Conservation (phyloP, 1,140 invertebrate species). For the Eurosta solidaginis region DNA sequence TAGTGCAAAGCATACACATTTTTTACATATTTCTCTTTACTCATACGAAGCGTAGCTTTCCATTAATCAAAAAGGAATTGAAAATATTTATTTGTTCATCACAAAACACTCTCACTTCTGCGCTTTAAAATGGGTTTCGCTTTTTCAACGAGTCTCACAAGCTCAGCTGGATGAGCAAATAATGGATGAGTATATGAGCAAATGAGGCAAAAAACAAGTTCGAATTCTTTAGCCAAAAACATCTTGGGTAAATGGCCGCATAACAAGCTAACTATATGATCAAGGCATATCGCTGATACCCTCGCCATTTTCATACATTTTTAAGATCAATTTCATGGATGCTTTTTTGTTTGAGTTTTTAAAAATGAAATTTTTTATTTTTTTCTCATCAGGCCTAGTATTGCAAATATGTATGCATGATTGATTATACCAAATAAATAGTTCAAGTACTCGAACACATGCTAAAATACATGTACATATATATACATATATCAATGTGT, state of each 20-base stretch:
- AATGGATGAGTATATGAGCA: not conserved
- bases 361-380: not conserved
- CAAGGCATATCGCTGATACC: no score
- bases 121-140: not conserved
- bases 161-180: not conserved
- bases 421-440: not conserved
- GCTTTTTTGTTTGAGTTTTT: not conserved
- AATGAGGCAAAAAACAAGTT: not conserved
- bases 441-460: not conserved
- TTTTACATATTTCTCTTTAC: not conserved
- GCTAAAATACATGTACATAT: not conserved
- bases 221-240: not conserved
- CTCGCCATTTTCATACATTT: no score
- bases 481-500: not conserved
- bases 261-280: not conserved
- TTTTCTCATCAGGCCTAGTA: not conserved
- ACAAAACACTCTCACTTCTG: slow-evolving; percentile 17
- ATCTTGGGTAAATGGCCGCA: not conserved
- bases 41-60: not conserved
- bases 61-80: slow-evolving; percentile 7
- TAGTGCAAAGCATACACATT: not conserved
- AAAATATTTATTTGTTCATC: slow-evolving; percentile 1
- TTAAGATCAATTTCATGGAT: not conserved
- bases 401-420: not conserved
- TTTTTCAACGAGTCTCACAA: slow-evolving; percentile 5